A percentile compares a stretch with the other conserved stretches of the same genome.
Evolutionary conservation across 2,797 vertebrate genomes (phyloP).

Genomic region (Chiroxiphia lanceolata): DNA sequence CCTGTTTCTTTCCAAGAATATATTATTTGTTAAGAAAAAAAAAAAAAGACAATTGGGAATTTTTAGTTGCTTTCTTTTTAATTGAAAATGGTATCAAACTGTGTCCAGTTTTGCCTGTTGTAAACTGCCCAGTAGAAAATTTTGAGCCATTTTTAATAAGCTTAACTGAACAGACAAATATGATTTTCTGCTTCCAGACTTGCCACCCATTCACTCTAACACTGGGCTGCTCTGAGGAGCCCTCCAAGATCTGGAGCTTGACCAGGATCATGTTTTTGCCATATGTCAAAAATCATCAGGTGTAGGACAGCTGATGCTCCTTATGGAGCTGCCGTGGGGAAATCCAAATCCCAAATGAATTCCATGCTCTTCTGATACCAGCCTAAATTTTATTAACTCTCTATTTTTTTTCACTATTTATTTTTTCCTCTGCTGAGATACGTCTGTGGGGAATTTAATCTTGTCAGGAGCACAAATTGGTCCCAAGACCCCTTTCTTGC

Average conservation of each 20-base stretch:
- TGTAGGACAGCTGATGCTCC: neutral
- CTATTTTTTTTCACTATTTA: neutral
- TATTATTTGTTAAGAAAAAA: neutral
- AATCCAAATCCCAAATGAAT: neutral
- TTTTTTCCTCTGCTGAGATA: neutral
- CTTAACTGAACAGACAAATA: neutral
- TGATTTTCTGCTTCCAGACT: neutral
- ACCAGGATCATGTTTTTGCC: neutral
- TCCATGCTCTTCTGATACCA: neutral
- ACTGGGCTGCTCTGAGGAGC: neutral
- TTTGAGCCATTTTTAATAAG: neutral
- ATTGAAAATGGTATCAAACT: neutral
- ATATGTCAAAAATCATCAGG: neutral
- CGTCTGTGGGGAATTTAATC: neutral
- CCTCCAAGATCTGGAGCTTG: neutral
- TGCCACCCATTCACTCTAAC: neutral
- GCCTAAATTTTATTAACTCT: neutral
- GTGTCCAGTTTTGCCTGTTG: neutral
- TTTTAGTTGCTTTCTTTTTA: neutral
- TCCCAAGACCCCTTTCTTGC: neutral
- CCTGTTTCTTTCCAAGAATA: neutral
- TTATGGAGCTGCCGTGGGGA: neutral
- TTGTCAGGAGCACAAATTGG: neutral
- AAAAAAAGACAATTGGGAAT: neutral
- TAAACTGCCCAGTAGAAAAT: neutral